phyloP scores from a whole-genome alignment of 2,113 vertebrate genomes.

The Leptobrachium leishanense region DNA sequence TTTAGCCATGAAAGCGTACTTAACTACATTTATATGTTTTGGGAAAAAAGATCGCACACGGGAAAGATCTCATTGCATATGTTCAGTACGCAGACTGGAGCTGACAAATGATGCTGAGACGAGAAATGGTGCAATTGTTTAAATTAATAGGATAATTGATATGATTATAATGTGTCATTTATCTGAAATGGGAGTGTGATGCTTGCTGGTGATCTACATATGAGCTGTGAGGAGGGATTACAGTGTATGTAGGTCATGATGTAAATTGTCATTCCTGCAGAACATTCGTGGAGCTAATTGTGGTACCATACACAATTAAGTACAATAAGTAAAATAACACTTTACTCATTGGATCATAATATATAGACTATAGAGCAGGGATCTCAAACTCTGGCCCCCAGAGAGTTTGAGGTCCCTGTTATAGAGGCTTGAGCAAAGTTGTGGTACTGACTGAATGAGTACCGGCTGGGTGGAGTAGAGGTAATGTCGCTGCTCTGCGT shows the following conservation, averaged over 20 bases:
- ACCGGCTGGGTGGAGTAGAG: no score
- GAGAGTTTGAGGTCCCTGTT: no score
- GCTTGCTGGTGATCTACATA: neutral
- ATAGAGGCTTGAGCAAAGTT: no score
- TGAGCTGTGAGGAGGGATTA: neutral
- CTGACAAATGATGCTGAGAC: neutral
- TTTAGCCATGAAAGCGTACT: neutral
- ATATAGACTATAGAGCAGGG: no score
- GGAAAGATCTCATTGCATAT: neutral
- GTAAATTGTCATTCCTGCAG: neutral
- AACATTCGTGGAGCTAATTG: neutral
- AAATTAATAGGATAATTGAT: conserved; percentile 4
- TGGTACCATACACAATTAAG: no score
- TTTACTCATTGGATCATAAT: no score
- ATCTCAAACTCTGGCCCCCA: no score
- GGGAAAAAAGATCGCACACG: neutral
- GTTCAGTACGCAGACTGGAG: neutral
- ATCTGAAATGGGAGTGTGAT: neutral
- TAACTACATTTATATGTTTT: neutral
- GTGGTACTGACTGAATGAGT: no score
- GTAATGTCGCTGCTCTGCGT: no score
- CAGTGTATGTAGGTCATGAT: neutral
- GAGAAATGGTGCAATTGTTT: neutral
- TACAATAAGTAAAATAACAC: no score
- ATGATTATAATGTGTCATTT: neutral